These are phyloP conservation scores for Ochropacha duplaris DNA, from an alignment of 2,888 invertebrate genomes.

Conservation along the genomic window DNA sequence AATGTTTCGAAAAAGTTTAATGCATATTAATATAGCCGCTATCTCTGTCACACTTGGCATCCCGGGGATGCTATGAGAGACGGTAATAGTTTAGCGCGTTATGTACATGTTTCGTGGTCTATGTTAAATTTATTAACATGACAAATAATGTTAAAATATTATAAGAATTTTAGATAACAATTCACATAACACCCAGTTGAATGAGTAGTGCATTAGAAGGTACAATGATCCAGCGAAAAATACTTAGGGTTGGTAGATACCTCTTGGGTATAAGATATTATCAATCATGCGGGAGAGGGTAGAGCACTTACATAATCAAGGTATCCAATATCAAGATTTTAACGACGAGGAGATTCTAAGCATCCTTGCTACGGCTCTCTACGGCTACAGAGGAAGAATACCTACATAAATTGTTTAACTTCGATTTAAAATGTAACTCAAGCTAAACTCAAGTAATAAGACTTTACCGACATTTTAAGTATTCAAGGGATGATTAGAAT, in stretches of 20 bases:
- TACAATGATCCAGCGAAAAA: constrained; percentile 21
- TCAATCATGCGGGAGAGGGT: constrained; percentile 31
- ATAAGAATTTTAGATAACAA: background rate
- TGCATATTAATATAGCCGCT: too few relatives aligned
- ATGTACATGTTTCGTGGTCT: too few relatives aligned
- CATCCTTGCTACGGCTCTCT: background rate
- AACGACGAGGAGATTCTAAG: constrained; percentile 14
- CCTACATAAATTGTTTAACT: background rate
- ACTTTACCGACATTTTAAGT: too few relatives aligned
- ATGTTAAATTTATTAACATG: too few relatives aligned
- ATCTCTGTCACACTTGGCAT: too few relatives aligned
- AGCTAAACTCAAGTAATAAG: too few relatives aligned
- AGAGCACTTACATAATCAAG: constrained; percentile 26
- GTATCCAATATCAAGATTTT: constrained; percentile 32
- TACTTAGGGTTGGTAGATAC: constrained; percentile 10
- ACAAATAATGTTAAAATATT: background rate
- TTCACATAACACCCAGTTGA: background rate
- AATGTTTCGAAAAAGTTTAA: too few relatives aligned
- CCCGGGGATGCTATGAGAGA: too few relatives aligned
- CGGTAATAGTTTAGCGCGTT: too few relatives aligned
- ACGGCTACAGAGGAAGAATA: background rate
- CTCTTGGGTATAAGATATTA: constrained; percentile 18
- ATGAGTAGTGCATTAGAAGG: constrained; percentile 6
- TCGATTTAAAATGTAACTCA: background rate
- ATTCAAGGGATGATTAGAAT: background rate